Conservation (phyloP, 2,797 vertebrate genomes). For the Sebastes trivittatus region DNA sequence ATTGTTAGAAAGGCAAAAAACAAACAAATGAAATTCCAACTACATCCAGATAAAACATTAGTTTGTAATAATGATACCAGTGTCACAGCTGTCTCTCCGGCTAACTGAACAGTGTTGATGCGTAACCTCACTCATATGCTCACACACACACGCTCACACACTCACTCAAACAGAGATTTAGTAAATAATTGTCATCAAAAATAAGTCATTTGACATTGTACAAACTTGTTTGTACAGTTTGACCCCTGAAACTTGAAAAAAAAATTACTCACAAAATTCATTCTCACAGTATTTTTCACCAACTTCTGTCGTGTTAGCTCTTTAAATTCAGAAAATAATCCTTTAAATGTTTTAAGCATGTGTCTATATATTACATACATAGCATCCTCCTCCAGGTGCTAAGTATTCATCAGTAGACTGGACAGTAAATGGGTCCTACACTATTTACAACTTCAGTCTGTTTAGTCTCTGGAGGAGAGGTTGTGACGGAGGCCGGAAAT, state of each 20-base stretch:
- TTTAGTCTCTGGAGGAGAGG: constrained; percentile 54
- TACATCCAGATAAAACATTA: constrained; percentile 39
- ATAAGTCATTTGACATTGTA: constrained; percentile 53
- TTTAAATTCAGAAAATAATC: constrained; percentile 38
- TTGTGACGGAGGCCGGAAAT: constrained; percentile 23
- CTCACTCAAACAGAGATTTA: constrained; percentile 28
- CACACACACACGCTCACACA: constrained; percentile 20
- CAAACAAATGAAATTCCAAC: constrained; percentile 20
- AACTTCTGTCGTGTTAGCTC: constrained; percentile 13
- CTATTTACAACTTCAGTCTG: constrained; percentile 73
- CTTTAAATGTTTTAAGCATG: constrained; percentile 45
- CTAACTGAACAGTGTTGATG: constrained; percentile 30
- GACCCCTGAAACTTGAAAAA: constrained; percentile 55
- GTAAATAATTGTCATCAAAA: constrained; percentile 46
- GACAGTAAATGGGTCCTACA: constrained; percentile 51
- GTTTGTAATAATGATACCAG: constrained; percentile 30
- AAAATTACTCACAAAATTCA: constrained; percentile 24
- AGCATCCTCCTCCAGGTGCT: constrained; percentile 35
- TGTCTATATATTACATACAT: constrained; percentile 60
- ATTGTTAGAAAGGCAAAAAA: constrained; percentile 66
- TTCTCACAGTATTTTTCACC: constrained; percentile 64
- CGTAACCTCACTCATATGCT: constrained; percentile 27
- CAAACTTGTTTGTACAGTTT: constrained; percentile 63
- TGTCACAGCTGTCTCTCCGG: constrained; percentile 55
- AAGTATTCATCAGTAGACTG: constrained; percentile 36